Percentiles rank a stretch among this genome's conserved stretches.
Evolutionary conservation across 2,888 invertebrate genomes (phyloP).

Genomic region (Pandemis cinnamomeana): DNA sequence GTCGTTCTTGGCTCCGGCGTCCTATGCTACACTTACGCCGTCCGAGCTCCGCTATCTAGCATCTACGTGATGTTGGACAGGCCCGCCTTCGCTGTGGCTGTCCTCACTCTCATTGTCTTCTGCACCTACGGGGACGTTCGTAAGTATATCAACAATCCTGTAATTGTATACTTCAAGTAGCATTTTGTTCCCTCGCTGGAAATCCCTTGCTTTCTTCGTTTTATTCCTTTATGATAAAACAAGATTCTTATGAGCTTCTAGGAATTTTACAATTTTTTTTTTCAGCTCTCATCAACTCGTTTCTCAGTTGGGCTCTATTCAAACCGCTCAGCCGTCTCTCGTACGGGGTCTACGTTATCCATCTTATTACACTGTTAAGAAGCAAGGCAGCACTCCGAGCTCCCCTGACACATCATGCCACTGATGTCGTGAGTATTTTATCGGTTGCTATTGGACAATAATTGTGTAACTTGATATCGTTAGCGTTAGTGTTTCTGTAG

Average conservation of each 20-base stretch:
- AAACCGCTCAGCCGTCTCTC: constrained; percentile 32
- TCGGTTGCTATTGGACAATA: no score
- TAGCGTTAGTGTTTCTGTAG: no score
- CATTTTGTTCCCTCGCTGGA: not conserved
- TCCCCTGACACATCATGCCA: not conserved
- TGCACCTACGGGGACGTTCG: constrained; percentile 40
- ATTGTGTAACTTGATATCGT: no score
- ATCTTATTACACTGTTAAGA: constrained; percentile 4
- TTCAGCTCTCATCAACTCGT: constrained; percentile 33
- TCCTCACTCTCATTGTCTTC: constrained; percentile 12
- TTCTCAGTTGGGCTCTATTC: constrained; percentile 33
- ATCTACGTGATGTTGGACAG: constrained; percentile 20
- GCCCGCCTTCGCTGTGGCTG: constrained; percentile 8
- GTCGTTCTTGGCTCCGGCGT: constrained; percentile 7
- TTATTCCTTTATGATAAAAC: no score
- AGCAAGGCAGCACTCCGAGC: not conserved
- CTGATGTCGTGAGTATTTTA: constrained; percentile 15
- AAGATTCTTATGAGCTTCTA: no score
- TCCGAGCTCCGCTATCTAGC: constrained; percentile 8
- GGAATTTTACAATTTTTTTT: not conserved
- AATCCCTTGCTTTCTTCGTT: no score
- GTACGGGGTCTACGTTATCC: constrained; percentile 32
- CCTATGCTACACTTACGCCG: constrained; percentile 6
- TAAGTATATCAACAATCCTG: constrained; percentile 10
- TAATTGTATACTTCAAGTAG: not conserved